These are phyloP conservation scores for Australoheros facetus DNA, from an alignment of 2,797 vertebrate genomes.

Conservation along the genomic window DNA sequence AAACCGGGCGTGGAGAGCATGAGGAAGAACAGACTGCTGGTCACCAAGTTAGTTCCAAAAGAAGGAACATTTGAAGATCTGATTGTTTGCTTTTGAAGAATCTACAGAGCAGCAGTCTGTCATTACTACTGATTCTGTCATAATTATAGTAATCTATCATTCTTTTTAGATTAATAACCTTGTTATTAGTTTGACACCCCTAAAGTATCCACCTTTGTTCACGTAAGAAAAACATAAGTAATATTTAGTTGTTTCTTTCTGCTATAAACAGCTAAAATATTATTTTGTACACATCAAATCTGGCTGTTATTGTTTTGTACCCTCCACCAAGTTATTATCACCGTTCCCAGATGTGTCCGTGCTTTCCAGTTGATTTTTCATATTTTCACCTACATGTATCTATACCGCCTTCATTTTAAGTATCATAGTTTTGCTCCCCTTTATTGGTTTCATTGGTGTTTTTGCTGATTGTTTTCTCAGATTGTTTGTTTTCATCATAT, in stretches of 20 bases:
- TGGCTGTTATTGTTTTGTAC: background rate
- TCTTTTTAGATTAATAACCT: background rate
- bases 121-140: background rate
- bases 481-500: background rate
- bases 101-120: background rate
- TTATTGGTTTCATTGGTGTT: background rate
- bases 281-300: background rate
- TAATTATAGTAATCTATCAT: background rate
- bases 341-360: background rate
- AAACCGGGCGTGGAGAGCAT: slow-evolving; percentile 99
- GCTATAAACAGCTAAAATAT: background rate
- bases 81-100: background rate
- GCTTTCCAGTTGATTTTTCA: background rate
- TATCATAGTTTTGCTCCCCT: background rate
- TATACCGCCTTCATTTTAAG: background rate
- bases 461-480: background rate
- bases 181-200: too few species aligned
- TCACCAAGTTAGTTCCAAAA: slow-evolving; percentile 80
- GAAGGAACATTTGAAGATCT: background rate
- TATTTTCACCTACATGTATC: background rate
- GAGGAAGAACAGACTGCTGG: slow-evolving; percentile 94
- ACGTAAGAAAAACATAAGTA: background rate
- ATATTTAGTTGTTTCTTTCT: background rate
- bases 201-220: background rate
- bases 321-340: background rate